phyloP scores from a whole-genome alignment of 1,140 invertebrate genomes.

The Drosophila varians region DNA sequence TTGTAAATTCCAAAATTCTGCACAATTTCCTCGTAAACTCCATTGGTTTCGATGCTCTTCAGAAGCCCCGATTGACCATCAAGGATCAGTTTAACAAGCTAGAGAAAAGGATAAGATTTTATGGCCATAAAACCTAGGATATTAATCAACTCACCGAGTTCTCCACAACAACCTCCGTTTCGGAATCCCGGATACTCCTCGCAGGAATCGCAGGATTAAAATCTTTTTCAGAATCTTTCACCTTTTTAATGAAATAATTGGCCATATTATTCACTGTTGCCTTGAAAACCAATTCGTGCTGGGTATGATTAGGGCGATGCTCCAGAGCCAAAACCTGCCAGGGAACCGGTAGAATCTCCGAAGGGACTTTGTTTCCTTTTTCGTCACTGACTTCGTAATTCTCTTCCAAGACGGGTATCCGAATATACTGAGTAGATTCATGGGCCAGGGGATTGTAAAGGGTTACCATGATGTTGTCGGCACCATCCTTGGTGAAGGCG shows the following conservation, averaged over 20 bases:
- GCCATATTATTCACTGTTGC: conserved; percentile 81
- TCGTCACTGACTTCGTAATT: conserved; percentile 87
- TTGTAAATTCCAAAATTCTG: conserved; percentile 92
- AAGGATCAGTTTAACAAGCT: conserved; percentile 54
- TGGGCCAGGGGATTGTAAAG: conserved; percentile 93
- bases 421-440: conserved; percentile 86
- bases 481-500: conserved; percentile 65
- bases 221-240: not conserved
- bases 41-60: conserved; percentile 85
- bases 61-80: conserved; percentile 83
- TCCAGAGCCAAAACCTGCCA: conserved; percentile 86
- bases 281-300: conserved; percentile 88
- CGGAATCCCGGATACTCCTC: not conserved
- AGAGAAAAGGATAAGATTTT: not conserved
- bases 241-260: conserved; percentile 41
- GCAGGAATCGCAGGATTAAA: too few species aligned
- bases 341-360: conserved; percentile 88
- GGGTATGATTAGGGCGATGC: conserved; percentile 86
- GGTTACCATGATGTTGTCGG: conserved; percentile 87
- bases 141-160: conserved; percentile 52
- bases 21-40: conserved; percentile 50
- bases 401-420: conserved; percentile 88
- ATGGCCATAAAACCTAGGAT: not conserved
- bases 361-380: conserved; percentile 49
- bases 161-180: conserved; percentile 33